phyloP scores from a whole-genome alignment of 2,113 vertebrate genomes.

The Microtus ochrogaster region DNA sequence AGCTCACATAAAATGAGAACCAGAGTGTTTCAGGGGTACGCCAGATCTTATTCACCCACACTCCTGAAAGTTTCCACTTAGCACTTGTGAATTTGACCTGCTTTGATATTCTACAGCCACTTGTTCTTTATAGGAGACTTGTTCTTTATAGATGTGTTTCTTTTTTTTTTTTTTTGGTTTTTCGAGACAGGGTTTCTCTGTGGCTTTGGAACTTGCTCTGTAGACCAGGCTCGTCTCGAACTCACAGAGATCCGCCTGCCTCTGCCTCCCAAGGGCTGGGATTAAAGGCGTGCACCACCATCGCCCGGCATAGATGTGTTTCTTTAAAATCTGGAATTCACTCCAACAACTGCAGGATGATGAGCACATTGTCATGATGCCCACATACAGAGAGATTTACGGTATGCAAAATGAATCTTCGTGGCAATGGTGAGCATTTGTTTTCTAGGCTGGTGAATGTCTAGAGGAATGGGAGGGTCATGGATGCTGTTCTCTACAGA shows the following conservation, averaged over 20 bases:
- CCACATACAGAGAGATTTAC: background rate
- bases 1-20: background rate
- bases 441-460: background rate
- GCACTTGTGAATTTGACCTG: background rate
- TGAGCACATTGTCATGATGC: background rate
- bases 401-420: background rate
- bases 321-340: background rate
- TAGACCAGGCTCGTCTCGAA: no score
- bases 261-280: no score
- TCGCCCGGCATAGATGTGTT: background rate
- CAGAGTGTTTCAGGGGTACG: background rate
- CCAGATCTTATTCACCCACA: background rate
- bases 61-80: background rate
- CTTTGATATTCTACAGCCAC: background rate
- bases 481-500: background rate
- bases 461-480: background rate
- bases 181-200: no score
- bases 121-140: background rate
- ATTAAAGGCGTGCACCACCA: no score
- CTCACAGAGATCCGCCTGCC: no score
- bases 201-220: no score
- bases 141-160: background rate
- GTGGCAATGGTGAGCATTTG: background rate
- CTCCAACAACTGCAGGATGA: background rate
- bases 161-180: no score